phyloP scores from a whole-genome alignment of 1,140 invertebrate genomes.

The Drosophila pruinosa region DNA sequence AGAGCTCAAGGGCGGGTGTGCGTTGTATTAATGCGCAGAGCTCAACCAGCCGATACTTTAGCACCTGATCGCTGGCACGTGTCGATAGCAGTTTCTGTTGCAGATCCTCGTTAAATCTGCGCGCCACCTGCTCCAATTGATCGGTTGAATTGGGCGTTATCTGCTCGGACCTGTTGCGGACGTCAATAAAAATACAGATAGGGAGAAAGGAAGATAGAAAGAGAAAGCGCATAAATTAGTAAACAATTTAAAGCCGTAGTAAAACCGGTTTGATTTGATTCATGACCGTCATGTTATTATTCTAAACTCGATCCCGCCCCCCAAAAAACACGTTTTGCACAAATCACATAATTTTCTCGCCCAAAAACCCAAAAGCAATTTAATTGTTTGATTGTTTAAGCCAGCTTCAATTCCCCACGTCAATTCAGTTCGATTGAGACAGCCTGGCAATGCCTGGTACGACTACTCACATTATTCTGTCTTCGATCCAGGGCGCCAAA shows the following conservation, averaged over 20 bases:
- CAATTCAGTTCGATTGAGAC: too few relatives aligned
- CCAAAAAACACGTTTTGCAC: not conserved
- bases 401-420: too few relatives aligned
- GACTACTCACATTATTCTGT: constrained; percentile 81
- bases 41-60: constrained; percentile 74
- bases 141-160: constrained; percentile 63
- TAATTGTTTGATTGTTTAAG: not conserved
- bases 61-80: constrained; percentile 62
- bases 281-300: too few relatives aligned
- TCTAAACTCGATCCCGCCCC: not conserved
- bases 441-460: not conserved
- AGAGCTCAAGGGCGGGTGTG: constrained; percentile 65
- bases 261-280: not conserved
- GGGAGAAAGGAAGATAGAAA: not conserved
- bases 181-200: not conserved
- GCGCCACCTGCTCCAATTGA: constrained; percentile 61
- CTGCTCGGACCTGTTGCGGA: constrained; percentile 61
- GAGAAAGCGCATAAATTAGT: not conserved
- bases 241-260: not conserved
- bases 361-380: not conserved
- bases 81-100: constrained; percentile 71
- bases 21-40: constrained; percentile 69
- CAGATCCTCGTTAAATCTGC: constrained; percentile 72
- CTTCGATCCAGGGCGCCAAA: constrained; percentile 81
- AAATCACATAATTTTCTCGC: not conserved